Evolutionary conservation across 2,797 vertebrate species (phyloP).

Genomic region (Poliocrania exsul): DNA sequence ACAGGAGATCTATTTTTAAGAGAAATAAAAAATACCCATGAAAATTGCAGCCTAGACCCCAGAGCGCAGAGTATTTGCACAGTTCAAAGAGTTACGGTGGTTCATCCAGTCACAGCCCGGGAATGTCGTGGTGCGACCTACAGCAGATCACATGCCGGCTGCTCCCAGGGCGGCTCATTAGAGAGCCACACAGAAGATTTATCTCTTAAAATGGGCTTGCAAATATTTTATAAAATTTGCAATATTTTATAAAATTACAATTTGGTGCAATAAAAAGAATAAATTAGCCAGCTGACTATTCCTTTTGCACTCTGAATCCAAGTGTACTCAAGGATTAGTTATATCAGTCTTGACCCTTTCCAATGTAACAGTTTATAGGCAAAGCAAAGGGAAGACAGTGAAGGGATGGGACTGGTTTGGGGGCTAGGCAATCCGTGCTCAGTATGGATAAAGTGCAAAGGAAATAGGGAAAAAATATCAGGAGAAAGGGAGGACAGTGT

Average conservation of each 20-base stretch:
- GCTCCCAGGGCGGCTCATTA: conserved; percentile 59
- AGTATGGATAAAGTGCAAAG: not conserved
- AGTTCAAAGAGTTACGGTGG: conserved; percentile 60
- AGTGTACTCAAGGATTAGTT: conserved; percentile 13
- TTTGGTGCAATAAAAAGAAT: conserved; percentile 64
- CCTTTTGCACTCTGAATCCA: conserved; percentile 11
- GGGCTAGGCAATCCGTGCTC: not conserved
- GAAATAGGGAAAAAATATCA: not conserved
- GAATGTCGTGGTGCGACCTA: conserved; percentile 34
- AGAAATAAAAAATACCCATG: conserved; percentile 54
- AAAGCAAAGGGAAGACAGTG: not conserved
- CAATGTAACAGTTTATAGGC: not conserved
- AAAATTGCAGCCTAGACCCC: conserved; percentile 55
- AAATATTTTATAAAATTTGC: conserved; percentile 73
- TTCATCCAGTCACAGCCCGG: conserved; percentile 44
- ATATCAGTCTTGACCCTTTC: not conserved
- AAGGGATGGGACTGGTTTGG: not conserved
- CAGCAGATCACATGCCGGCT: conserved; percentile 41
- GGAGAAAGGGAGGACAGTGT: not conserved
- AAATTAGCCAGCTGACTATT: conserved; percentile 55
- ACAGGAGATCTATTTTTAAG: conserved; percentile 64
- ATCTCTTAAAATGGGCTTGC: conserved; percentile 62
- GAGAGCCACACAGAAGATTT: conserved; percentile 61
- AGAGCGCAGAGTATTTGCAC: conserved; percentile 56
- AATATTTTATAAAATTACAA: conserved; percentile 70